Percentiles rank a stretch among this genome's conserved stretches.
Evolutionary conservation across 2,113 vertebrate species (phyloP).

Genomic region (Zosterops lateralis): DNA sequence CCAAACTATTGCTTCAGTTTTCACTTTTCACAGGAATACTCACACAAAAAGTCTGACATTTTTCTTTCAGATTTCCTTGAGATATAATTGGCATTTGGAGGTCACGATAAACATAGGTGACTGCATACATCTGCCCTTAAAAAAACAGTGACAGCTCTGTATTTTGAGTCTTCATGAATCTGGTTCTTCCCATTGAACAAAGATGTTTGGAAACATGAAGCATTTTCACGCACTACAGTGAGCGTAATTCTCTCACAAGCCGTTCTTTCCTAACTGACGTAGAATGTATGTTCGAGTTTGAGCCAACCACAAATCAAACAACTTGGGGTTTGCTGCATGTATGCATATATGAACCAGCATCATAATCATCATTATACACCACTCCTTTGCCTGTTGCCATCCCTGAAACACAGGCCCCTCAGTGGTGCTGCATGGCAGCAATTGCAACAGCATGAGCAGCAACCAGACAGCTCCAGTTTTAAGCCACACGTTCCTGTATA

Average conservation of each 20-base stretch:
- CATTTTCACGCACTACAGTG: not conserved
- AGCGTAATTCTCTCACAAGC: not conserved
- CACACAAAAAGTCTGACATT: not conserved
- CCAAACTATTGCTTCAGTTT: not conserved
- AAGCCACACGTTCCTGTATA: not conserved
- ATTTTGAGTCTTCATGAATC: not conserved
- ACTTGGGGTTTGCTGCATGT: not conserved
- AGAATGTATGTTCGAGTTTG: not conserved
- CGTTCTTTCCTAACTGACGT: not conserved
- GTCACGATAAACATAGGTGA: not conserved
- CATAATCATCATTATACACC: not conserved
- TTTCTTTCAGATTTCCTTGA: conserved; percentile 1
- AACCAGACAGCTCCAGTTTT: not conserved
- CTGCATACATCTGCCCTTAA: not conserved
- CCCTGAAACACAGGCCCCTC: not conserved
- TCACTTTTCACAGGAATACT: not conserved
- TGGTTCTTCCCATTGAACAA: not conserved
- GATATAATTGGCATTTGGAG: not conserved
- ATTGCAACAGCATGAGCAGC: not conserved
- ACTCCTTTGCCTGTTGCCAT: not conserved
- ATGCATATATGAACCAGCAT: not conserved
- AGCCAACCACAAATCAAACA: not conserved
- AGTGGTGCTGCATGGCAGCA: not conserved
- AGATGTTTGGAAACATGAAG: not conserved
- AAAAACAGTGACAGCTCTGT: not conserved